phyloP scores from a whole-genome alignment of 2,888 invertebrate species.

The Dryocosmus kuriphilus region DNA sequence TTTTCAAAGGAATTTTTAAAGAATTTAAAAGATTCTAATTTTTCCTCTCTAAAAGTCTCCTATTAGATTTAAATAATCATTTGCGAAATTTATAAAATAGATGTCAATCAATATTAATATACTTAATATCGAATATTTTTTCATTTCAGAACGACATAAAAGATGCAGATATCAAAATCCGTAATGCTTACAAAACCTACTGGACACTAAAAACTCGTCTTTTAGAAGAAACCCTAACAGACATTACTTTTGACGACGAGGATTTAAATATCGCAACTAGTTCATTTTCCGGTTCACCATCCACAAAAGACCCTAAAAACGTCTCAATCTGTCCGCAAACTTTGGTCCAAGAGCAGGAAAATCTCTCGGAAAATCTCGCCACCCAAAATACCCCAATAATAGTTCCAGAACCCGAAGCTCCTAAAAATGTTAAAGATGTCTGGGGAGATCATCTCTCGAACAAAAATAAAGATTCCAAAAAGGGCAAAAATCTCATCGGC shows the following conservation, averaged over 20 bases:
- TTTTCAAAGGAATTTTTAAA: too few relatives aligned
- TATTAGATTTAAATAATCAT: too few relatives aligned
- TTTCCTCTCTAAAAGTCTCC: too few relatives aligned
- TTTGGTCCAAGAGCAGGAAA: slow-evolving; percentile 15
- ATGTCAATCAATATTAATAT: too few relatives aligned
- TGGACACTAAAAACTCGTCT: slow-evolving; percentile 88
- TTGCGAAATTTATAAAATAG: too few relatives aligned
- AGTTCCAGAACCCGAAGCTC: slow-evolving; percentile 58
- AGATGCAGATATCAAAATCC: slow-evolving; percentile 85
- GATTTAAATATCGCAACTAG: slow-evolving; percentile 30
- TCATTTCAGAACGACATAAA: slow-evolving; percentile 86
- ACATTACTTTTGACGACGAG: slow-evolving; percentile 77
- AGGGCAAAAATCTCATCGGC: slow-evolving; percentile 55
- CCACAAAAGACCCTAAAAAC: neutral
- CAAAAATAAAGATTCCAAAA: slow-evolving; percentile 62
- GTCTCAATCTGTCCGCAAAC: neutral
- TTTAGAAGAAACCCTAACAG: slow-evolving; percentile 85
- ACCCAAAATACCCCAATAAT: neutral
- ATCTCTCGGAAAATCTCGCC: neutral
- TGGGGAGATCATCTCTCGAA: slow-evolving; percentile 79
- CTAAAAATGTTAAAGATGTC: slow-evolving; percentile 67
- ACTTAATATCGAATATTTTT: too few relatives aligned
- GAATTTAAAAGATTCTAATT: too few relatives aligned
- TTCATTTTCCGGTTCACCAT: slow-evolving; percentile 2
- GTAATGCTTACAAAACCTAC: slow-evolving; percentile 90